Evolutionary conservation across 2,113 vertebrate genomes (phyloP).

Genomic region (Oreocharis arfaki): DNA sequence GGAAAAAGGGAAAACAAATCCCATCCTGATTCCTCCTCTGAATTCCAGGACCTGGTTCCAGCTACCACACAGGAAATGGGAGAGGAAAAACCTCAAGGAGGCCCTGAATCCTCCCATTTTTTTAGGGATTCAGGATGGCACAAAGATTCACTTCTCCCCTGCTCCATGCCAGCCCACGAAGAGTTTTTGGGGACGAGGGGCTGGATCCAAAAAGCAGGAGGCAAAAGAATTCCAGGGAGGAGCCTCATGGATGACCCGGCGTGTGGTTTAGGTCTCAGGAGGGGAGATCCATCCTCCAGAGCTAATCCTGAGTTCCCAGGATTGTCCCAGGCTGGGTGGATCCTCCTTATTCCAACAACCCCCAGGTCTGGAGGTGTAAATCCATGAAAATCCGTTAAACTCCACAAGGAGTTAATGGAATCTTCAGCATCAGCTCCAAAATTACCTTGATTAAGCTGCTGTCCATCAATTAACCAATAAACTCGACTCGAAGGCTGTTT

Average conservation of each 20-base stretch:
- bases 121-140: not conserved
- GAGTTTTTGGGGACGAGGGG: not conserved
- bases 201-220: not conserved
- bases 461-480: slow-evolving; percentile 72
- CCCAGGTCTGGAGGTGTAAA: not conserved
- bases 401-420: slow-evolving; percentile 63
- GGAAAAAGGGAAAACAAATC: not conserved
- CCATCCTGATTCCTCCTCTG: not conserved
- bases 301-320: not conserved
- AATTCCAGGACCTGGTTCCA: not conserved
- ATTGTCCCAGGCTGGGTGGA: not conserved
- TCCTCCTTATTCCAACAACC: not conserved
- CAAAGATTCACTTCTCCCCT: not conserved
- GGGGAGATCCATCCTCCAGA: not conserved
- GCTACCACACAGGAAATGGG: no score
- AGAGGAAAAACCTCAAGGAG: not conserved
- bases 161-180: not conserved
- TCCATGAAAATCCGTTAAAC: not conserved
- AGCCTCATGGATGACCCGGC: not conserved
- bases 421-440: slow-evolving; percentile 2
- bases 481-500: slow-evolving; percentile 62
- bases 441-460: slow-evolving; percentile 70
- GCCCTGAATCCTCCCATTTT: not conserved
- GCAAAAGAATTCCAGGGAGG: not conserved
- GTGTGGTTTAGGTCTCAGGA: not conserved